phyloP scores from a whole-genome alignment of 2,888 invertebrate genomes.

The Saturnia pavonia region DNA sequence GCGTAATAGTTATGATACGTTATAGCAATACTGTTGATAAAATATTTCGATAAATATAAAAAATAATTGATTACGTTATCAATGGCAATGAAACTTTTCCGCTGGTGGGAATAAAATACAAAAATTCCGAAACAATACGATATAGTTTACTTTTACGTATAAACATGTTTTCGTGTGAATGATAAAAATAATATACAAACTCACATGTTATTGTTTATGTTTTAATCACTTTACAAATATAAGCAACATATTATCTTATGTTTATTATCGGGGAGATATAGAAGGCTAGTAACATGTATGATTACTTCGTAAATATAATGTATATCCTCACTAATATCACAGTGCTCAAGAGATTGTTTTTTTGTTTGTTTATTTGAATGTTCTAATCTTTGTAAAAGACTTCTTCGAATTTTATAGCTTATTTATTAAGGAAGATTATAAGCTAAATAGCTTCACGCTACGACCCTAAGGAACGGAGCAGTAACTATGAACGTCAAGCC shows the following conservation, averaged over 20 bases:
- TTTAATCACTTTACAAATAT: slow-evolving; percentile 7
- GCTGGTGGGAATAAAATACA: slow-evolving; percentile 4
- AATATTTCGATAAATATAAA: slow-evolving; percentile 3
- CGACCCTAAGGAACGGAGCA: too few relatives aligned
- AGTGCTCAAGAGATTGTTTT: too few relatives aligned
- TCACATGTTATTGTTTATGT: slow-evolving; percentile 1
- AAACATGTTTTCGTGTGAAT: slow-evolving; percentile 24
- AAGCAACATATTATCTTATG: background rate
- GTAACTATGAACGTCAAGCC: too few relatives aligned
- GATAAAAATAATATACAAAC: background rate
- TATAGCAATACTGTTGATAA: background rate
- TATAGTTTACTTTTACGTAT: slow-evolving; percentile 30
- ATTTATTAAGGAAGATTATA: too few relatives aligned
- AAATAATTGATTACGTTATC: slow-evolving; percentile 28
- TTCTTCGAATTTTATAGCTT: too few relatives aligned
- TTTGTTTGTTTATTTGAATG: too few relatives aligned
- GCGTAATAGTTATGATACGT: background rate
- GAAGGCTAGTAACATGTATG: background rate
- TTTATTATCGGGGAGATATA: background rate
- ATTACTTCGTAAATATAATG: background rate
- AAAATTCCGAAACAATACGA: slow-evolving; percentile 29
- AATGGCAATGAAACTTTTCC: slow-evolving; percentile 35
- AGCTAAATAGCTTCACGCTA: too few relatives aligned
- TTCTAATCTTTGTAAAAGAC: too few relatives aligned
- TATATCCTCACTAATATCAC: background rate